Conservation (phyloP, 2,888 invertebrate genomes). For the Zygogramma bicolorata region DNA sequence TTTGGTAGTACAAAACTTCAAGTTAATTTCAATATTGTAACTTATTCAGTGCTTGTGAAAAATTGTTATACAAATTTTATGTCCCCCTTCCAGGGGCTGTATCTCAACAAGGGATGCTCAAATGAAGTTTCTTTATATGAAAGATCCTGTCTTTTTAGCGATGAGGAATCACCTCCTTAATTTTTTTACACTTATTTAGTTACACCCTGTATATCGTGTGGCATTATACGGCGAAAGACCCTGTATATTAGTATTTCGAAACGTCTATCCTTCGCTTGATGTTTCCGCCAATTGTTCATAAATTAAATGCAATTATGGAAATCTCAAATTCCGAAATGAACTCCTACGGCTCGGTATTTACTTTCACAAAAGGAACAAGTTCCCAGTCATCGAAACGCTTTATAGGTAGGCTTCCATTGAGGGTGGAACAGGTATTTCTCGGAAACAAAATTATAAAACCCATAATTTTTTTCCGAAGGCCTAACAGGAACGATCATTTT, state of each 20-base stretch:
- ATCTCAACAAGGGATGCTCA: too few species aligned
- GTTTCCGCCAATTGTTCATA: constrained; percentile 3
- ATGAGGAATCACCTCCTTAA: too few species aligned
- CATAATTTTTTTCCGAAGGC: constrained; percentile 28
- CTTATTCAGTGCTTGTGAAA: too few species aligned
- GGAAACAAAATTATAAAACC: constrained; percentile 31
- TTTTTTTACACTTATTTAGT: too few species aligned
- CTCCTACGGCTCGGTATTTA: constrained; percentile 13
- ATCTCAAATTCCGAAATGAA: not conserved
- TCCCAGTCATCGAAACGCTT: constrained; percentile 13
- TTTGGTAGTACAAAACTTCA: too few species aligned
- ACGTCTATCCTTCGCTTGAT: not conserved
- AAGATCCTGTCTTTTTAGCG: too few species aligned
- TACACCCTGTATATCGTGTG: too few species aligned
- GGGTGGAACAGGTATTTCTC: constrained; percentile 36
- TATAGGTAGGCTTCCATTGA: constrained; percentile 24
- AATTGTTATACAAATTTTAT: too few species aligned
- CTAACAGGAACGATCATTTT: constrained; percentile 29
- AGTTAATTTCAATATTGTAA: too few species aligned
- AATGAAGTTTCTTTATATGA: too few species aligned
- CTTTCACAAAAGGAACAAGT: constrained; percentile 6
- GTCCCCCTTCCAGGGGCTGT: too few species aligned
- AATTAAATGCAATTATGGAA: not conserved
- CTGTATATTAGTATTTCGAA: not conserved
- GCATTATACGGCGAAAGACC: too few species aligned